Conservation (phyloP, 2,888 invertebrate genomes). For the Helleia helle region DNA sequence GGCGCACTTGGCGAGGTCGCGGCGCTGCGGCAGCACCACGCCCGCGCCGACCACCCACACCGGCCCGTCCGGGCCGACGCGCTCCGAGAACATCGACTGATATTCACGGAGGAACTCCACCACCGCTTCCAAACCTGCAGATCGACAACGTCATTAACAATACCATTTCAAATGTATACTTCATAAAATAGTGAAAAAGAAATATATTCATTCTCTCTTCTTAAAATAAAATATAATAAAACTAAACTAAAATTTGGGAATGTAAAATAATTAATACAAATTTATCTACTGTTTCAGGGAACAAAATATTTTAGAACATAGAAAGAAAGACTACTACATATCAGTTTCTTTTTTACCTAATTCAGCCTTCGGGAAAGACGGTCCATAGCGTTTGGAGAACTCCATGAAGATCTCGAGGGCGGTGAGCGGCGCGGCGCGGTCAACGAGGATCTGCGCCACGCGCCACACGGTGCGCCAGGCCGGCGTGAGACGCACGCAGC, state of each 20-base stretch:
- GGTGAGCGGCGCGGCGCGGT: conserved; percentile 27
- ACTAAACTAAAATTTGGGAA: too few relatives aligned
- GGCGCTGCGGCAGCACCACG: conserved; percentile 33
- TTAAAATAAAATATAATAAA: too few relatives aligned
- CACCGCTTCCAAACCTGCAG: conserved; percentile 39
- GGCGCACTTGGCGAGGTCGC: conserved; percentile 23
- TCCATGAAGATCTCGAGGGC: conserved; percentile 36
- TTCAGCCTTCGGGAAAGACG: conserved; percentile 39
- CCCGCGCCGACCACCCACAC: conserved; percentile 39
- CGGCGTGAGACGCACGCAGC: conserved; percentile 36
- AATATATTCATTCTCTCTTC: too few relatives aligned
- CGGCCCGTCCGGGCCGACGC: conserved; percentile 24
- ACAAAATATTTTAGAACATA: too few relatives aligned
- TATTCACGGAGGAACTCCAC: conserved; percentile 37
- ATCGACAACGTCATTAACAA: too few relatives aligned
- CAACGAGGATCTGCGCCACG: conserved; percentile 44
- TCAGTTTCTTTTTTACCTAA: conserved; percentile 39
- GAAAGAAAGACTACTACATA: not conserved
- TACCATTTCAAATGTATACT: too few relatives aligned
- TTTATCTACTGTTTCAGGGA: not conserved
- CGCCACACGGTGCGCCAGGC: conserved; percentile 56
- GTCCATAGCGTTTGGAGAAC: conserved; percentile 46
- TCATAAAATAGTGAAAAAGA: too few relatives aligned
- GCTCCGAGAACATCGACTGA: conserved; percentile 23
- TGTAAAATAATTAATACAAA: not conserved